These are phyloP conservation scores for Tachuris rubrigastra DNA, from an alignment of 2,113 vertebrate species.

Conservation along the genomic window DNA sequence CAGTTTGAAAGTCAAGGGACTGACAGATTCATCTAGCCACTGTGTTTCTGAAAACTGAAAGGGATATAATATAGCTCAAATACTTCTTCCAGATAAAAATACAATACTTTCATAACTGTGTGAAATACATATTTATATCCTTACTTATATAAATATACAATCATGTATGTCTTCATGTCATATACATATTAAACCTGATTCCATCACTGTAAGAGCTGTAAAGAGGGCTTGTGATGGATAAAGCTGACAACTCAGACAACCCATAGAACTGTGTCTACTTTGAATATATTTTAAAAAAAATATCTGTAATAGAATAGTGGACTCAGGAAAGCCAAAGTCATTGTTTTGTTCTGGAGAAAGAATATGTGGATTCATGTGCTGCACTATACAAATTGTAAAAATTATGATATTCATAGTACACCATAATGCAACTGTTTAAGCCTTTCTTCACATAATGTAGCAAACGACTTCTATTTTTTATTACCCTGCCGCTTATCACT, in stretches of 20 bases:
- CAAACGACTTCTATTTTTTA: neutral
- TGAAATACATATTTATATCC: neutral
- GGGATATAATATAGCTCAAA: neutral
- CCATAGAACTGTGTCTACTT: neutral
- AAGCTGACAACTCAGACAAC: neutral
- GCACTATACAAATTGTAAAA: neutral
- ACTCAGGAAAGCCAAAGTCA: neutral
- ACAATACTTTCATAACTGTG: neutral
- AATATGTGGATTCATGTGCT: neutral
- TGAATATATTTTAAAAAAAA: neutral
- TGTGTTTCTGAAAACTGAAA: neutral
- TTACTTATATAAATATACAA: neutral
- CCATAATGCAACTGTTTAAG: neutral
- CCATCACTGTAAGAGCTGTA: neutral
- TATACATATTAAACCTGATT: neutral
- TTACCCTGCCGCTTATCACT: neutral
- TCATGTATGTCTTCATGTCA: neutral
- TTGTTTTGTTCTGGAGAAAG: neutral
- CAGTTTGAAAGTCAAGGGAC: neutral
- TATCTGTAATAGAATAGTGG: neutral
- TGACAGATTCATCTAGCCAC: neutral
- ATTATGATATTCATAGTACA: rapidly evolving
- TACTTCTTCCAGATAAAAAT: neutral
- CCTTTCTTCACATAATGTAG: neutral
- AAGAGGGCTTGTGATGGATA: neutral